Percentiles rank a stretch among this genome's conserved stretches.
These are phyloP conservation scores for Tupaia chinensis DNA, from an alignment of 2,113 vertebrate genomes.

Conservation along the genomic window DNA sequence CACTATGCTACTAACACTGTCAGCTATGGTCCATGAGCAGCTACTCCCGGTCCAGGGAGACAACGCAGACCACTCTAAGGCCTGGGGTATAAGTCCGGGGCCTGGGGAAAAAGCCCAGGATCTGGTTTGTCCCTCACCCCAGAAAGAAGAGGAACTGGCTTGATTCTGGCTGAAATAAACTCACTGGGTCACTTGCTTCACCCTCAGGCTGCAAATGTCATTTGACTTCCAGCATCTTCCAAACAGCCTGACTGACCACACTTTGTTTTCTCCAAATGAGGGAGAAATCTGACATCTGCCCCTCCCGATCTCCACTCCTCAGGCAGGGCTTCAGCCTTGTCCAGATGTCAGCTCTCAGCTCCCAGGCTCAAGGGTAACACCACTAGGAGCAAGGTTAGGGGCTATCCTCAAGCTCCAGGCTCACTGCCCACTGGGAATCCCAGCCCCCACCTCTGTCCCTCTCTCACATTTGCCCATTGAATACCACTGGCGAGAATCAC, in stretches of 20 bases:
- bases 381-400: neutral
- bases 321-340: neutral
- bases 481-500: neutral
- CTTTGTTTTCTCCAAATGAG: neutral
- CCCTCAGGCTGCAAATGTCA: neutral
- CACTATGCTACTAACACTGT: neutral
- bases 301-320: neutral
- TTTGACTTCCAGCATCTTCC: neutral
- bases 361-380: neutral
- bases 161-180: neutral
- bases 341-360: slow-evolving; percentile 53
- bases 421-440: neutral
- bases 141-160: neutral
- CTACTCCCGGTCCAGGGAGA: neutral
- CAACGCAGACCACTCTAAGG: neutral
- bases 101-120: neutral
- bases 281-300: neutral
- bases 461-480: neutral
- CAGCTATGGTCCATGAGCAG: neutral
- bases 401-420: neutral
- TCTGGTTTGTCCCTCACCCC: neutral
- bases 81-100: neutral
- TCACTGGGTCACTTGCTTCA: neutral
- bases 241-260: neutral
- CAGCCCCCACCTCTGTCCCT: neutral